Conservation (phyloP, 2,113 vertebrate genomes). For the Psephotus haematonotus region DNA sequence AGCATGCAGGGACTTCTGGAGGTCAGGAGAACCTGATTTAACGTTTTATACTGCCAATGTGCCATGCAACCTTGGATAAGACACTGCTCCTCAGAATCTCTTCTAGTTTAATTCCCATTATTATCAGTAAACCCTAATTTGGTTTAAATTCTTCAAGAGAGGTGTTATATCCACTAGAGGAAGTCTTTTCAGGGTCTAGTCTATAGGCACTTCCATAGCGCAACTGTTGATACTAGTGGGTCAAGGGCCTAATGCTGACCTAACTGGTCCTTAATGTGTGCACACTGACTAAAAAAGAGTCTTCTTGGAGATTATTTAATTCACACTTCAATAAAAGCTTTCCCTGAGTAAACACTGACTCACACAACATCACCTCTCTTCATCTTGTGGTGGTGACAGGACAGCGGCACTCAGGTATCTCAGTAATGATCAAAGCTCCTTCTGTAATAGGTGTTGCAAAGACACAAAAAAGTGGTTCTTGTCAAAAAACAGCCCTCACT, state of each 20-base stretch:
- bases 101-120: neutral
- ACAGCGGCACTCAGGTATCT: neutral
- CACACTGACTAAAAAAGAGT: neutral
- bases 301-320: neutral
- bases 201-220: neutral
- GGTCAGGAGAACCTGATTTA: neutral
- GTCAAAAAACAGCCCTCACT: neutral
- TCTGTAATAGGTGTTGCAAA: neutral
- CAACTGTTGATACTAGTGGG: neutral
- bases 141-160: neutral
- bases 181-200: neutral
- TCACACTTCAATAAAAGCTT: neutral
- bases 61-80: neutral
- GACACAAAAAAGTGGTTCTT: neutral
- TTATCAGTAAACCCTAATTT: neutral
- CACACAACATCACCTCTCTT: neutral
- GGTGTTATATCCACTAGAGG: neutral
- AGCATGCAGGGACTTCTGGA: neutral
- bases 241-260: rapidly evolving
- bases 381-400: neutral
- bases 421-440: neutral
- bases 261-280: neutral
- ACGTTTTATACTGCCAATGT: neutral
- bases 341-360: neutral
- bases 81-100: neutral